phyloP scores from a whole-genome alignment of 2,113 vertebrate genomes.

The Carollia perspicillata region DNA sequence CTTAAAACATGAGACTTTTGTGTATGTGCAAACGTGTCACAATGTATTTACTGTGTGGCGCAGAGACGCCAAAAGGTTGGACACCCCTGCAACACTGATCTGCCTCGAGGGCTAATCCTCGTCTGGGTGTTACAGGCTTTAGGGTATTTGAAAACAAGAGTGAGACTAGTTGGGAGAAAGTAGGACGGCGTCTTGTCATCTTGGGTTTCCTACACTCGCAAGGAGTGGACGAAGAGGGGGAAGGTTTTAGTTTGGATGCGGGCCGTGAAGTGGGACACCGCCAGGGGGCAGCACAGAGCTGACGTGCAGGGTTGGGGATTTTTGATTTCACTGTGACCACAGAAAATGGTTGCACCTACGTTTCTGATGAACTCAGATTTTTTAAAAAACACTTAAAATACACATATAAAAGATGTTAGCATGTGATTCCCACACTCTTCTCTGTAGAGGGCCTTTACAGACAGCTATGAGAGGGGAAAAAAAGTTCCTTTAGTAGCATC shows the following conservation, averaged over 20 bases:
- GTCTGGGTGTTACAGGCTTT: neutral
- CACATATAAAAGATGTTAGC: neutral
- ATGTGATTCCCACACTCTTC: neutral
- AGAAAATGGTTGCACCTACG: slow-evolving; percentile 16
- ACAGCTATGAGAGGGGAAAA: neutral
- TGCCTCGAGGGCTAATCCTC: neutral
- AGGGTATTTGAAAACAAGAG: neutral
- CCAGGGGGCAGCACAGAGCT: slow-evolving; percentile 44
- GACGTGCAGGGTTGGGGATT: neutral
- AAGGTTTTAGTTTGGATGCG: neutral
- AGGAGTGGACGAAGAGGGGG: neutral
- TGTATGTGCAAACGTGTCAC: no score
- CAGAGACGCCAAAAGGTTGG: no score
- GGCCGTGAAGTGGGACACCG: neutral
- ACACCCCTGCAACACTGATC: neutral
- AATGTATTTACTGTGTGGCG: no score
- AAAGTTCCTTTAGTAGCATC: neutral
- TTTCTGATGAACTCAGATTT: neutral
- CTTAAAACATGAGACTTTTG: no score
- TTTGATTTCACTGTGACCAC: neutral
- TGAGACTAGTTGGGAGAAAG: neutral
- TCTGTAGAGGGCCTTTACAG: neutral
- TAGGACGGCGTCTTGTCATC: neutral
- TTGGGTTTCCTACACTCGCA: neutral
- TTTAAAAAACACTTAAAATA: neutral